Evolutionary conservation across 2,888 invertebrate species (phyloP), one percentile per base, ranked within the genome.

Genomic region (Apamea anceps): DNA sequence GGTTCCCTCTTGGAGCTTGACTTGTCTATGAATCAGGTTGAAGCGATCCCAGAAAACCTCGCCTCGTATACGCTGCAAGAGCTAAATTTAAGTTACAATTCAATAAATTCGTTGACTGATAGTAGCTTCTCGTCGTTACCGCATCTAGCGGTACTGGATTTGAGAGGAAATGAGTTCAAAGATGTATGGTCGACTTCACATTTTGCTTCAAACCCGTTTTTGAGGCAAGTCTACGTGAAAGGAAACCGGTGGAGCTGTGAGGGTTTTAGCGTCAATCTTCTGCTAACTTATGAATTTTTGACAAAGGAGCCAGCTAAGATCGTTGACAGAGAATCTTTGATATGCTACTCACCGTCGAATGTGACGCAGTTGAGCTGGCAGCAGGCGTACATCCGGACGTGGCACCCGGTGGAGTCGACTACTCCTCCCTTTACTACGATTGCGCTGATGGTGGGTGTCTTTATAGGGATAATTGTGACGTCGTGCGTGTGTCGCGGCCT

Each of bases 161-260:
- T 98, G 92, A 98, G 98, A 92, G 98, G 98, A 71, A 98, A 98
- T 91, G 97, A 98, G 62, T 96, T 98, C 82, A 98, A 97, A 21
- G 97, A 97, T 80, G 97, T 97, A 45, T 97, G 98, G 93, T 95
- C 97, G 5, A 96, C 97, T 3, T 96, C 97, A 81, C 97, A 97
- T 91, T 98, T 98, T 91, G 95, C 97, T 73, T 96, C 97, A 78
- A 98, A 98, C 92, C 95, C 96, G 54, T 97, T 97, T 92, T 95
- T 98, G 87, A 95, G 96, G 88, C 96, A 97, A 90, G 94, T 98
- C 51, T 95, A 97, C 90, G 94, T 98, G 88, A 97, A 97, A 63
- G 98, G 98, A 87, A 98, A 98, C 95, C 98, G 98, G 2, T 98
- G 98, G 98, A 97, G 97, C 85, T 98, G 98, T 91, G 98, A 98